Percentiles rank a stretch among this genome's conserved stretches.
Evolutionary conservation across 1,140 invertebrate genomes (phyloP).

Genomic region (Acromyrmex heyeri): DNA sequence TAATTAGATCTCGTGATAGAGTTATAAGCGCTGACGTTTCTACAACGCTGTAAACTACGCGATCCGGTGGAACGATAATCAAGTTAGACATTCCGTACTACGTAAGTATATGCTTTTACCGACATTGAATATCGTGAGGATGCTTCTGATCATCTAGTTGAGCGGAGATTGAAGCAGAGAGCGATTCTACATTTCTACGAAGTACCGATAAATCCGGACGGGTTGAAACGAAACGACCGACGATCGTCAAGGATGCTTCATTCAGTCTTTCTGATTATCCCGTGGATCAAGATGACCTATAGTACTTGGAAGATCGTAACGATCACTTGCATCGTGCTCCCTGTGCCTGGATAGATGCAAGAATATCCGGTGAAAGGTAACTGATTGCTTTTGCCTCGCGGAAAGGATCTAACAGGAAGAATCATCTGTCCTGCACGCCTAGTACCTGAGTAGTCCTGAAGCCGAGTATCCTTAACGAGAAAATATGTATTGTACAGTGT

Average conservation of each 20-base stretch:
- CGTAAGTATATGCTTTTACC: constrained; percentile 32
- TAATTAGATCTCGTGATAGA: constrained; percentile 57
- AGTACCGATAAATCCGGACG: constrained; percentile 63
- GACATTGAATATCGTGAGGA: constrained; percentile 39
- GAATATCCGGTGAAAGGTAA: constrained; percentile 70
- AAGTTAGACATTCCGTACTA: constrained; percentile 53
- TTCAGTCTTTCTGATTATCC: constrained; percentile 73
- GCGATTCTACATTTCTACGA: constrained; percentile 72
- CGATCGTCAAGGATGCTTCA: constrained; percentile 44
- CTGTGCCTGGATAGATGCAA: constrained; percentile 67
- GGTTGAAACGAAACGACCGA: constrained; percentile 34
- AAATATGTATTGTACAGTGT: constrained; percentile 31
- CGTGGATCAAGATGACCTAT: constrained; percentile 72
- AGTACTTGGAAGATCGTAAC: constrained; percentile 71
- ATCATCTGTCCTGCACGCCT: constrained; percentile 65
- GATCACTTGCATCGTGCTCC: constrained; percentile 70
- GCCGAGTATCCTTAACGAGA: constrained; percentile 56
- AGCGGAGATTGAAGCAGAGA: constrained; percentile 36
- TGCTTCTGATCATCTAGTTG: constrained; percentile 34
- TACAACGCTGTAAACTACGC: constrained; percentile 41
- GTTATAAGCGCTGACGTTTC: constrained; percentile 19
- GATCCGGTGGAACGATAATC: constrained; percentile 63
- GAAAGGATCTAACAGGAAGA: constrained; percentile 74
- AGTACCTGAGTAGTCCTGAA: neutral
- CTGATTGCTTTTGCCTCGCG: constrained; percentile 75